Evolutionary conservation across 2,113 vertebrate species (phyloP).

Genomic region (Muntiacus reevesi): DNA sequence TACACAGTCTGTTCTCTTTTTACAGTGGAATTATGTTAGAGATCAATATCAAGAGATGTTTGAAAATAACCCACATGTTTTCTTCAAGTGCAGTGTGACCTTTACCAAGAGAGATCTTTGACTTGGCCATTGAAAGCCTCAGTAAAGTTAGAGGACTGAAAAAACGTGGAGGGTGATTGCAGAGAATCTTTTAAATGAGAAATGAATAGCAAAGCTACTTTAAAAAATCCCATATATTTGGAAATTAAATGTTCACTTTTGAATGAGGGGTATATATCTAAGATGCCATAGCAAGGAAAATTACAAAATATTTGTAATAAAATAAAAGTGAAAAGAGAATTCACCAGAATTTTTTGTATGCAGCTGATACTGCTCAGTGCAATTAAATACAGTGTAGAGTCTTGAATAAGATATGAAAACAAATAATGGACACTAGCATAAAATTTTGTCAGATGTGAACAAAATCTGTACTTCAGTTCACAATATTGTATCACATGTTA

Average conservation of each 20-base stretch:
- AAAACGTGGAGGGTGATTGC: neutral
- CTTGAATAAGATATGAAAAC: neutral
- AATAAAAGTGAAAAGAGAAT: neutral
- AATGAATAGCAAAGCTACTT: neutral
- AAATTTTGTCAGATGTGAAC: neutral
- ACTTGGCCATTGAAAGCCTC: neutral
- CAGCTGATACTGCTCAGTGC: neutral
- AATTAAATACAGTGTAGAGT: neutral
- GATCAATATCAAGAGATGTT: neutral
- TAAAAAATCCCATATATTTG: neutral
- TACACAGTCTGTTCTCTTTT: neutral
- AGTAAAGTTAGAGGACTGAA: neutral
- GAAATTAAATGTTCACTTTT: neutral
- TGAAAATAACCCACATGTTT: neutral
- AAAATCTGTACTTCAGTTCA: neutral
- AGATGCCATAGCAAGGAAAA: neutral
- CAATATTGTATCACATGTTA: neutral
- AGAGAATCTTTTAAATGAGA: neutral
- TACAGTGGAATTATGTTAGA: neutral
- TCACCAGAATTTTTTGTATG: neutral
- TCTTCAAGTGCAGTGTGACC: neutral
- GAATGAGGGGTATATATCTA: neutral
- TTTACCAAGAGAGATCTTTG: neutral
- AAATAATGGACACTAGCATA: neutral
- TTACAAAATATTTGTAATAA: neutral